A percentile compares a stretch with the other conserved stretches of the same genome.
Evolutionary conservation across 2,797 vertebrate genomes (phyloP).

Genomic region (Falco rusticolus): DNA sequence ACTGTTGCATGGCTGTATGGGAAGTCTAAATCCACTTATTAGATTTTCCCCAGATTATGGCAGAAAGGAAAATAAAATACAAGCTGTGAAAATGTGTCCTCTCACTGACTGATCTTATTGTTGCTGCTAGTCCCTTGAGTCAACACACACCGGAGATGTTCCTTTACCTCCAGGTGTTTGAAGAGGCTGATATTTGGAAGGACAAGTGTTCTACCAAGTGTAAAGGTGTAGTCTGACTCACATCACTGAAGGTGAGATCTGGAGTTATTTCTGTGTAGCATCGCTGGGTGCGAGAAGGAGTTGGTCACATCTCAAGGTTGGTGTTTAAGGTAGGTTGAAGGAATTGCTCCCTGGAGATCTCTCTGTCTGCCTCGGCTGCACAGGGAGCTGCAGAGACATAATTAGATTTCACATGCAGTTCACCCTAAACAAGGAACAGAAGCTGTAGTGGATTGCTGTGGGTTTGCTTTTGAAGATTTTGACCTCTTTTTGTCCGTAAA

Average conservation of each 20-base stretch:
- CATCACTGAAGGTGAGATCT: neutral
- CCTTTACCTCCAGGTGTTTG: neutral
- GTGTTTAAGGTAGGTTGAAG: neutral
- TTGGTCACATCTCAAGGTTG: neutral
- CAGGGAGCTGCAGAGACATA: slow-evolving; percentile 8
- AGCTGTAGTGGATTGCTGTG: neutral
- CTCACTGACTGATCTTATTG: neutral
- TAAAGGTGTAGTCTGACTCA: neutral
- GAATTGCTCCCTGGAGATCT: neutral
- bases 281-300: neutral
- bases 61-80: neutral
- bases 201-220: neutral
- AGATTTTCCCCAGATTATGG: neutral
- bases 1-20: neutral
- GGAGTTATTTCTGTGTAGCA: neutral
- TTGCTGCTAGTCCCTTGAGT: neutral
- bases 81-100: neutral
- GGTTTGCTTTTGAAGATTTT: slow-evolving; percentile 5
- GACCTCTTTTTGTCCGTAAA: neutral
- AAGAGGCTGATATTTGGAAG: neutral
- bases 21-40: neutral
- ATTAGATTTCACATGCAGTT: slow-evolving; percentile 12
- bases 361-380: neutral
- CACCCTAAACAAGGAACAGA: neutral
- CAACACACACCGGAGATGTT: neutral